Conservation (phyloP, 2,113 vertebrate genomes). For the Amazona guildingii region DNA sequence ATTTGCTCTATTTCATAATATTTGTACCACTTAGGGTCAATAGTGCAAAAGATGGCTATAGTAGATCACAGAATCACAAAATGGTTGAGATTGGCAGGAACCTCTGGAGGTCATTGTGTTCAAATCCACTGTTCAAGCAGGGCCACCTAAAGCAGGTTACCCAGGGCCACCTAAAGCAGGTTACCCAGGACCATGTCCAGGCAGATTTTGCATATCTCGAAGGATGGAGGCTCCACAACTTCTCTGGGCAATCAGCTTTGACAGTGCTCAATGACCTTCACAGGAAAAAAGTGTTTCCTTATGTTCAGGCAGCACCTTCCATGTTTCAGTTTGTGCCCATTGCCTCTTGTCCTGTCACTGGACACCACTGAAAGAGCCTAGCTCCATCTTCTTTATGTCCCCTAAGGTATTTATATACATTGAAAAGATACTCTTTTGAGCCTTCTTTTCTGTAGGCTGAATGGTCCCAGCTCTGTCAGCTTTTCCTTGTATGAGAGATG, state of each 20-base stretch:
- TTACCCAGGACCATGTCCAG: background rate
- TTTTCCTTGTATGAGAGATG: background rate
- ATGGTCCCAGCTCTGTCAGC: background rate
- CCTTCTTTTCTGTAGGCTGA: background rate
- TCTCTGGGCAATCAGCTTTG: background rate
- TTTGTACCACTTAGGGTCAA: background rate
- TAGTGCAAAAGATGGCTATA: background rate
- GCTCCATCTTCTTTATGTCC: background rate
- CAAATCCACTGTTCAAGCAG: background rate
- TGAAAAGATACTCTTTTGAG: background rate
- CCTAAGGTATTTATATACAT: background rate
- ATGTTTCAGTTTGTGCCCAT: background rate
- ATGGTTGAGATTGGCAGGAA: background rate
- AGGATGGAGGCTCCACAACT: background rate
- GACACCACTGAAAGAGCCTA: background rate
- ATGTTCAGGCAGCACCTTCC: background rate
- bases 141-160: no score
- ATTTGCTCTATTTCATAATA: background rate
- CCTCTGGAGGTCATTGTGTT: fast-evolving
- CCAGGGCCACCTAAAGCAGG: background rate
- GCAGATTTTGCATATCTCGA: background rate
- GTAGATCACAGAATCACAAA: background rate
- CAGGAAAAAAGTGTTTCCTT: background rate
- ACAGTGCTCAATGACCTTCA: background rate
- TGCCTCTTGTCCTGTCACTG: background rate